These are phyloP conservation scores for Siniperca knerii DNA, from an alignment of 2,113 vertebrate genomes.

Conservation along the genomic window DNA sequence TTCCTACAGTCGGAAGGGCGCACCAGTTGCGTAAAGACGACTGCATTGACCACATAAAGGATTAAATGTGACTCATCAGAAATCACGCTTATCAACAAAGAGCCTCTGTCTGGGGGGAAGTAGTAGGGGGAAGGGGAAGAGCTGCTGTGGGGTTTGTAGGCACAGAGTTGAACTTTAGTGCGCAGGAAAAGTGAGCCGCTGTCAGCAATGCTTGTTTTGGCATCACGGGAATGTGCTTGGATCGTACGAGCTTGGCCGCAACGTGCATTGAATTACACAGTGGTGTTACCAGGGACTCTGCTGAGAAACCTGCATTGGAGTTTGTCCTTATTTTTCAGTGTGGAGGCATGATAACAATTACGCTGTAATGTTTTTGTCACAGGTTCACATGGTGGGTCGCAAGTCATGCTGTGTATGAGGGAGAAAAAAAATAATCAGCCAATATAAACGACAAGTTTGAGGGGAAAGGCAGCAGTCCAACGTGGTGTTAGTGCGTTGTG, in stretches of 20 bases:
- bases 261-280: constrained; percentile 86
- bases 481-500: not conserved
- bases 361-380: constrained; percentile 33
- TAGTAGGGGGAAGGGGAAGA: not conserved
- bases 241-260: constrained; percentile 85
- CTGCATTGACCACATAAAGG: constrained; percentile 22
- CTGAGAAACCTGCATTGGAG: constrained; percentile 78
- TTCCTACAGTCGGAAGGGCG: constrained; percentile 19
- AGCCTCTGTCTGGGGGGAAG: constrained; percentile 58
- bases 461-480: not conserved
- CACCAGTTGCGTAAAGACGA: constrained; percentile 31
- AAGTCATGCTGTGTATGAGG: constrained; percentile 8
- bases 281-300: constrained; percentile 80
- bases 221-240: constrained; percentile 84
- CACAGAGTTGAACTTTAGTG: constrained; percentile 80
- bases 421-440: not conserved
- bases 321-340: constrained; percentile 62
- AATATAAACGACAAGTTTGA: not conserved
- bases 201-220: constrained; percentile 86
- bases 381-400: constrained; percentile 22
- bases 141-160: constrained; percentile 53
- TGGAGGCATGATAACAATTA: constrained; percentile 40
- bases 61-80: constrained; percentile 65
- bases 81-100: constrained; percentile 77
- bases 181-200: constrained; percentile 83